Percentiles rank a stretch among this genome's conserved stretches.
These are phyloP conservation scores for Semotilus atromaculatus DNA, from an alignment of 2,797 vertebrate genomes.

Conservation along the genomic window DNA sequence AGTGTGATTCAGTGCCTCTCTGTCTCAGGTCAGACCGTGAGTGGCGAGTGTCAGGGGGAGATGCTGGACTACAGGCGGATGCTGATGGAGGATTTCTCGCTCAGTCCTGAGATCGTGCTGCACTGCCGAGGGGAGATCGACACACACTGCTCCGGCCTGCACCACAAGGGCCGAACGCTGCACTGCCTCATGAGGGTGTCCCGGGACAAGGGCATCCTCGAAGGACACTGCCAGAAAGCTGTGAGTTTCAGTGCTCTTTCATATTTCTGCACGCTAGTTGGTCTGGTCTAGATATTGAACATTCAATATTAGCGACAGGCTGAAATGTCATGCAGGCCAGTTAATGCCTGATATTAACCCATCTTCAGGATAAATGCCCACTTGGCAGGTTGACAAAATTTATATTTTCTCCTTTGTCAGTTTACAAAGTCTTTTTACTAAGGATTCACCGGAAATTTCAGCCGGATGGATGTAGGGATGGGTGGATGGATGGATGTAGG, in stretches of 20 bases:
- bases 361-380: background rate
- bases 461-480: too few relatives aligned
- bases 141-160: slow-evolving; percentile 92
- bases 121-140: slow-evolving; percentile 95
- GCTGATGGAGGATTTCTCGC: slow-evolving; percentile 98
- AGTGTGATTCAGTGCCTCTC: too few relatives aligned
- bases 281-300: background rate
- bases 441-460: background rate
- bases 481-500: too few relatives aligned
- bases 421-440: background rate
- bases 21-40: slow-evolving; percentile 87
- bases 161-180: slow-evolving; percentile 93
- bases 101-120: slow-evolving; percentile 96
- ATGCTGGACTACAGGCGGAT: slow-evolving; percentile 98
- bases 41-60: slow-evolving; percentile 96
- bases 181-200: slow-evolving; percentile 96
- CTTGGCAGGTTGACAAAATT: background rate
- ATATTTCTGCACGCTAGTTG: background rate
- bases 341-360: background rate
- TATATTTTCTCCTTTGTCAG: background rate
- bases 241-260: slow-evolving; percentile 75
- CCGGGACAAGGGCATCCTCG: slow-evolving; percentile 86
- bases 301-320: background rate
- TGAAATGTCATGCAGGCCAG: background rate
- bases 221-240: slow-evolving; percentile 88